Conservation (phyloP, 2,113 vertebrate genomes). For the Grammomys surdaster region DNA sequence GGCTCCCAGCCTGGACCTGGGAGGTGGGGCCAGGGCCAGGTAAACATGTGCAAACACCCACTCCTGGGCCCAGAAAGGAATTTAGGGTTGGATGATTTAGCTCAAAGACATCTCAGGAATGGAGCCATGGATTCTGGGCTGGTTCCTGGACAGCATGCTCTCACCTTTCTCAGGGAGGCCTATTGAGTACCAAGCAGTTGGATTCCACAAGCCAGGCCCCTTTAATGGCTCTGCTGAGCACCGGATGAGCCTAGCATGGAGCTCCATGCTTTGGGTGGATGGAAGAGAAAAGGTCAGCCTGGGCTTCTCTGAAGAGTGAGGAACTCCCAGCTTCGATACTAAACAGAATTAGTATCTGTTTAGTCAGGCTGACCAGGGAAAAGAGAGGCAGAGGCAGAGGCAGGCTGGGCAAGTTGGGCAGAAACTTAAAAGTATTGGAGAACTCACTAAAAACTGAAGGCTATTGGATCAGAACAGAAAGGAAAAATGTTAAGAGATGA, state of each 20-base stretch:
- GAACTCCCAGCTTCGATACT: background rate
- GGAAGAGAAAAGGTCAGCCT: no score
- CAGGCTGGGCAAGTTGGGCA: background rate
- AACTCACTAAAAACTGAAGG: background rate
- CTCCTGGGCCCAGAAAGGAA: background rate
- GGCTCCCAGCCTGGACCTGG: background rate
- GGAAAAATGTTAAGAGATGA: background rate
- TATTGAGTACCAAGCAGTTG: background rate
- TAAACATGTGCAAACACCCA: background rate
- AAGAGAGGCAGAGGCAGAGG: background rate
- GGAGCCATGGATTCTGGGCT: background rate
- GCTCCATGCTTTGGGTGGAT: rapidly evolving
- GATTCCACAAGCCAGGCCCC: background rate
- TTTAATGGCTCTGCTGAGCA: background rate
- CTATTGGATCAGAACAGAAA: no score
- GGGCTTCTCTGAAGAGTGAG: background rate
- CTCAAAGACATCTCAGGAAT: background rate
- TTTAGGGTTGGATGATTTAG: background rate
- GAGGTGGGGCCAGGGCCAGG: background rate
- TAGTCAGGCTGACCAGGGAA: background rate
- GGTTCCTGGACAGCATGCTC: background rate
- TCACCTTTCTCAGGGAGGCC: background rate
- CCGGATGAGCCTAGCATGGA: rapidly evolving
- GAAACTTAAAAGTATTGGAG: background rate
- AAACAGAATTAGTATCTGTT: no score